Percentiles rank a stretch among this genome's conserved stretches.
Conservation (phyloP, 2,888 invertebrate species). For the Augochlorella aurata region DNA sequence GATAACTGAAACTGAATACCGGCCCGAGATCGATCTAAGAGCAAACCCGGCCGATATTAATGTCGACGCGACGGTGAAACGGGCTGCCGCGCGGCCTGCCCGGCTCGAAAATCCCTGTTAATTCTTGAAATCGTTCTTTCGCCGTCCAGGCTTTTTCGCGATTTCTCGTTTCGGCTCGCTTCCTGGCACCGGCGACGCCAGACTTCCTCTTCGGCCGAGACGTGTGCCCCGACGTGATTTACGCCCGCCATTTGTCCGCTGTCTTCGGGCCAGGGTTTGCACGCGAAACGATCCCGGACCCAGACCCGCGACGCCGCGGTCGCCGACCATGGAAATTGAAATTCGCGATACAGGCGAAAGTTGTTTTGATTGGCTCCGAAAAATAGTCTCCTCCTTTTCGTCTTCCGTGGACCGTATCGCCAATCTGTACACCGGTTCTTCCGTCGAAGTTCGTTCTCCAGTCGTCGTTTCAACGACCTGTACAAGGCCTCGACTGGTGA, state of each 20-base stretch:
- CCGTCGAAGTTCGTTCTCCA: too few relatives aligned
- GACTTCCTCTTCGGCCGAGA: background rate
- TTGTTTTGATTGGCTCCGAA: background rate
- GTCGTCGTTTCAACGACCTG: too few relatives aligned
- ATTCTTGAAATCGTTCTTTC: constrained; percentile 49
- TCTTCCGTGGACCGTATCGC: too few relatives aligned
- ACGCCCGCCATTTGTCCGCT: constrained; percentile 34
- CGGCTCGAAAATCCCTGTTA: constrained; percentile 43
- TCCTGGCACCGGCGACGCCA: background rate
- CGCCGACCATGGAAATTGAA: constrained; percentile 23
- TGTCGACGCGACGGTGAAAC: constrained; percentile 37
- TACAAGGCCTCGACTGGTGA: too few relatives aligned
- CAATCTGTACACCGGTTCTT: too few relatives aligned
- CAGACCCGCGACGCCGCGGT: background rate
- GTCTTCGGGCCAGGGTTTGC: constrained; percentile 20
- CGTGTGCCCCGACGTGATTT: constrained; percentile 31
- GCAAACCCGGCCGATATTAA: constrained; percentile 48
- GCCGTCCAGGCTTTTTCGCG: background rate
- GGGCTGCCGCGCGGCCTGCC: constrained; percentile 7
- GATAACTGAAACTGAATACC: constrained; percentile 63
- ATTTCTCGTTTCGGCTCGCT: background rate
- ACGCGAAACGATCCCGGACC: background rate
- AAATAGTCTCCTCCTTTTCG: background rate
- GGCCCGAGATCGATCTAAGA: constrained; percentile 55
- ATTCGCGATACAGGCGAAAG: background rate